A percentile compares a stretch with the other conserved stretches of the same genome.
phyloP scores from a whole-genome alignment of 2,113 vertebrate genomes.

The Pyrgilauda ruficollis region DNA sequence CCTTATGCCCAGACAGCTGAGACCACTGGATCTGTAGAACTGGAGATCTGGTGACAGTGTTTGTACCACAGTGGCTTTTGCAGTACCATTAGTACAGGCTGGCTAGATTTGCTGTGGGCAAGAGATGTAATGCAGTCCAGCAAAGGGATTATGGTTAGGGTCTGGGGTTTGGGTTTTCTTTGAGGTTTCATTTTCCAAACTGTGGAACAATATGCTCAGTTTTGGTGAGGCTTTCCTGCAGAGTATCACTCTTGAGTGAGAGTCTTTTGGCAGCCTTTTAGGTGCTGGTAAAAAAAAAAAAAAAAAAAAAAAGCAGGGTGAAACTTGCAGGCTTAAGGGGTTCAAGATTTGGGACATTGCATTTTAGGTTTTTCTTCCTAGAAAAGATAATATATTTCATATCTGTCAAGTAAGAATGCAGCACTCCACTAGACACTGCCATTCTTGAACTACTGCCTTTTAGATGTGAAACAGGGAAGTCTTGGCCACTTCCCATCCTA shows the following conservation, averaged over 20 bases:
- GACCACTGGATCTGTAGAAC: not conserved
- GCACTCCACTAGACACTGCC: rapidly evolving
- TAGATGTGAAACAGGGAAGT: not conserved
- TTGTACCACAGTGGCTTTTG: not conserved
- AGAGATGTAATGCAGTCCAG: not conserved
- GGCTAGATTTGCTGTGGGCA: not conserved
- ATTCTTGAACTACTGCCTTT: not conserved
- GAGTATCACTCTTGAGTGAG: not conserved
- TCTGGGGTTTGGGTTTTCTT: not conserved
- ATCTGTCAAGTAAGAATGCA: not conserved
- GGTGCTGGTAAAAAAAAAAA: not conserved
- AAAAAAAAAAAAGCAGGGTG: not conserved
- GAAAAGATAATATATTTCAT: not conserved
- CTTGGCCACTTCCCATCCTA: not conserved
- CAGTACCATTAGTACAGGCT: not conserved
- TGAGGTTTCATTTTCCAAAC: not conserved
- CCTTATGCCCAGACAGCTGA: not conserved
- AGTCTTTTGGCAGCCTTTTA: not conserved
- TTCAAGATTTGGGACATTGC: not conserved
- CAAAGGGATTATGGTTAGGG: not conserved
- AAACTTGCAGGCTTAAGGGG: not conserved
- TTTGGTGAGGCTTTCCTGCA: not conserved
- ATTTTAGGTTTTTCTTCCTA: not conserved
- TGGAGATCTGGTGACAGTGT: not conserved
- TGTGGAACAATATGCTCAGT: not conserved